A percentile compares a stretch with the other conserved stretches of the same genome.
Conservation (phyloP, 1,140 invertebrate species). For the Linepithema humile region DNA sequence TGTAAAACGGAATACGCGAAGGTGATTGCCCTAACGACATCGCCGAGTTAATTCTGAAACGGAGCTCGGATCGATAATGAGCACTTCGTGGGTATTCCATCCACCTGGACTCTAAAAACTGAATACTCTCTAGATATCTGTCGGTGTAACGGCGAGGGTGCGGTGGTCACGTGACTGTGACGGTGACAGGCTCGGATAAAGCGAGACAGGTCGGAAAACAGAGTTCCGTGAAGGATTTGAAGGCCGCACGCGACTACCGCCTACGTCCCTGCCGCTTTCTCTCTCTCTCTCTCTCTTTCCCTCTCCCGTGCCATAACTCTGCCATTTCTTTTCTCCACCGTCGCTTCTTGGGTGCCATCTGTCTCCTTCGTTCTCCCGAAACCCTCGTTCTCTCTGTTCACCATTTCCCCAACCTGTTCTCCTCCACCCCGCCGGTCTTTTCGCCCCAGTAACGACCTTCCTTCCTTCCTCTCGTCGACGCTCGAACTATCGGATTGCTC, state of each 20-base stretch:
- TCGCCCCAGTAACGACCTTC: constrained; percentile 8
- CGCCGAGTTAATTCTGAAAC: constrained; percentile 44
- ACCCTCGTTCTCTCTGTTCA: background rate
- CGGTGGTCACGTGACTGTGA: constrained; percentile 62
- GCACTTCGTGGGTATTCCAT: constrained; percentile 9
- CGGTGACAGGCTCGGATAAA: constrained; percentile 38
- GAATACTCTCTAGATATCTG: constrained; percentile 29
- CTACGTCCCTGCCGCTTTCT: background rate
- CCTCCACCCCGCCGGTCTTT: background rate
- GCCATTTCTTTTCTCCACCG: constrained; percentile 17
- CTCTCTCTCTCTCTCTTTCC: background rate
- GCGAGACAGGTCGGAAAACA: constrained; percentile 44
- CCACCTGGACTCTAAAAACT: constrained; percentile 43
- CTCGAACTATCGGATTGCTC: constrained; percentile 46
- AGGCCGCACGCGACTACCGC: constrained; percentile 60
- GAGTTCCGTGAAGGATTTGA: constrained; percentile 64
- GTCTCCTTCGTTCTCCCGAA: background rate
- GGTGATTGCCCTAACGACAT: constrained; percentile 30
- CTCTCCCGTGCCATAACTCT: constrained; percentile 5
- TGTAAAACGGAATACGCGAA: constrained; percentile 1
- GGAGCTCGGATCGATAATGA: constrained; percentile 46
- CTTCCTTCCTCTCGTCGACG: constrained; percentile 26
- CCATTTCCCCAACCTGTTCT: background rate
- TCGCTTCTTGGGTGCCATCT: background rate
- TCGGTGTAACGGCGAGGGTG: constrained; percentile 52